Base-by-base conservation (phyloP, 53 echinoderm and acorn worm genomes). In the Antedon mediterranea region DNA sequence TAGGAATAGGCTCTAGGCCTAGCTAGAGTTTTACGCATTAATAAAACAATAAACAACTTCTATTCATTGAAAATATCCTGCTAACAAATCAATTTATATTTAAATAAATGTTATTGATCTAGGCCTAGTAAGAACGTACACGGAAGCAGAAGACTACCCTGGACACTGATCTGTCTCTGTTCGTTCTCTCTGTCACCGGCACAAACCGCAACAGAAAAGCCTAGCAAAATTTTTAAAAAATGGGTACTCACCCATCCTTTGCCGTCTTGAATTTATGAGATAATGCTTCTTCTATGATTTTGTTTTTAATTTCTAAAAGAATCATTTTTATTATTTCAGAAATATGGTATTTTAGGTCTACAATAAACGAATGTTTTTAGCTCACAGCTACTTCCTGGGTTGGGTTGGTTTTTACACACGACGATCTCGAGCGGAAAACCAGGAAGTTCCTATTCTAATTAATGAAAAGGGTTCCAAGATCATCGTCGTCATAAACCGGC, bases 271-370 rank as follows among this genome's bases (percentile, higher is more conserved):
- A 93, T 76, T 86, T 93, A 23, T 77, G 78, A 0, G 83, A 73
- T 27, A 93, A 80, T 13, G 93, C 90, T 72, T 93, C 93, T 82
- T 90, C 93, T 28, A 93, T 80, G 42, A 93, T 90, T 73, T 78
- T 93, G 80, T 93, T 93, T 75, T 93, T 90, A 32, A 90, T 93
- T 81, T 93, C 93, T 41, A 93, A 81, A n/a, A 93, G 74, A 74
- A 93, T 93, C 93, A 93, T 93, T 75, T 90, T 93, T 8, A 57
- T 11, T 57, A 57, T 57, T 4, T 57, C 23, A 57, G n/a, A n/a
- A n/a, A n/a, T n/a, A n/a, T n/a, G n/a, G n/a, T n/a, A 57, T 23
- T 23, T 57, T 57, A 57, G 57, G 14, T 57, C 57, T 57, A 57
- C 3, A 37, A 23, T 18, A n/a, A n/a, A n/a, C n/a, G n/a, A n/a